phyloP scores from a whole-genome alignment of 2,888 invertebrate genomes.

The Eupithecia inturbata region DNA sequence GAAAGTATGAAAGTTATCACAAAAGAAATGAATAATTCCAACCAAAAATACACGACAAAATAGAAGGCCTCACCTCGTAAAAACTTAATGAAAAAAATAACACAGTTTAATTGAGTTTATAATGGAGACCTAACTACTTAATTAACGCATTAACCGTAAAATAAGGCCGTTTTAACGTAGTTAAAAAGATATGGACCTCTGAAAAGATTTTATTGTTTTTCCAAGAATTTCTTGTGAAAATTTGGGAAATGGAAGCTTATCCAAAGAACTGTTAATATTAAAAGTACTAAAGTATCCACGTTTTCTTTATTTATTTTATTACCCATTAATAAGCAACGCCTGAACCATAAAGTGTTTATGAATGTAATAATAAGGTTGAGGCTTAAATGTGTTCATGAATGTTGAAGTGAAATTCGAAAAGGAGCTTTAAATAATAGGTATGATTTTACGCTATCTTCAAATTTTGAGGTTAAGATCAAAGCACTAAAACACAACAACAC shows the following conservation, averaged over 20 bases:
- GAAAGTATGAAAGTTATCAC: not conserved
- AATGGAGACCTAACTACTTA: constrained; percentile 52
- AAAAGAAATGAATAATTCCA: constrained; percentile 1
- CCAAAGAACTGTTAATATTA: not conserved
- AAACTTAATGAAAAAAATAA: constrained; percentile 56
- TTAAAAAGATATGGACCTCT: constrained; percentile 44
- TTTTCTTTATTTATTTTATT: not conserved
- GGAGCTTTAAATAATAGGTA: not conserved
- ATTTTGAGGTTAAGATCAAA: not conserved
- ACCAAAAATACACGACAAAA: constrained; percentile 33
- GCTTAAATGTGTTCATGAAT: too few species aligned
- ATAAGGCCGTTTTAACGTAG: constrained; percentile 51
- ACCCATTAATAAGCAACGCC: not conserved
- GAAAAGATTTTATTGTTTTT: constrained; percentile 27
- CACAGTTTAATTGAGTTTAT: constrained; percentile 51
- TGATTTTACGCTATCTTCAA: not conserved
- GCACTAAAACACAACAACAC: too few species aligned
- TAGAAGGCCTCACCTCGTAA: constrained; percentile 29
- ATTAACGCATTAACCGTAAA: constrained; percentile 55
- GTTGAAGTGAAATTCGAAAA: not conserved
- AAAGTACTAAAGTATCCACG: not conserved
- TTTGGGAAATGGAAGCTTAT: constrained; percentile 8
- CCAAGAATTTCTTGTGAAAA: not conserved
- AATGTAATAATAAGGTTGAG: not conserved
- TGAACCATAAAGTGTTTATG: not conserved